Conservation (phyloP, 2,888 invertebrate genomes). For the Epistrophe grossulariae region DNA sequence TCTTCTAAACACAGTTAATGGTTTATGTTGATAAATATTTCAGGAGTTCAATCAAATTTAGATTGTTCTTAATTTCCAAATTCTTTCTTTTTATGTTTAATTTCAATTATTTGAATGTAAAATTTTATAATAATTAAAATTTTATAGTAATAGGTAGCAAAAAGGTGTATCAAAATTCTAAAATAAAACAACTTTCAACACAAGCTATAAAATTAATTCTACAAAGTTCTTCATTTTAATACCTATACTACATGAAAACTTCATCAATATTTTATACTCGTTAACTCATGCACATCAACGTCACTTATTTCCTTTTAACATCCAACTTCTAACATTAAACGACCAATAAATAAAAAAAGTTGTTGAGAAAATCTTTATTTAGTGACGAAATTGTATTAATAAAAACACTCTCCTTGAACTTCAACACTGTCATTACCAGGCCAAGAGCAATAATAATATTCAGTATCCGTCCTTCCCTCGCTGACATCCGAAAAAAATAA, state of each 20-base stretch:
- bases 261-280: slow-evolving; percentile 15
- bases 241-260: neutral
- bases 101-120: no score
- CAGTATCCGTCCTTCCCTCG: slow-evolving; percentile 7
- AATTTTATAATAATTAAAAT: no score
- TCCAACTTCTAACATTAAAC: slow-evolving; percentile 39
- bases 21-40: no score
- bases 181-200: neutral
- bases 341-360: slow-evolving; percentile 57
- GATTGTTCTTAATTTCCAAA: no score
- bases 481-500: slow-evolving; percentile 10
- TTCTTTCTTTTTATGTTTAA: no score
- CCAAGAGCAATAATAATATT: slow-evolving; percentile 59
- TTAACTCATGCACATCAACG: slow-evolving; percentile 19
- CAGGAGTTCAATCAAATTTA: no score
- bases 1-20: no score
- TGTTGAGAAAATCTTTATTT: slow-evolving; percentile 56
- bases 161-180: no score
- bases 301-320: slow-evolving; percentile 1
- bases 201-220: neutral
- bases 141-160: no score
- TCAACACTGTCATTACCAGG: slow-evolving; percentile 43
- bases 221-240: neutral
- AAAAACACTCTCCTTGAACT: slow-evolving; percentile 71
- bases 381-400: slow-evolving; percentile 64